phyloP scores from a whole-genome alignment of 2,113 vertebrate species.

The Oncorhynchus nerka region DNA sequence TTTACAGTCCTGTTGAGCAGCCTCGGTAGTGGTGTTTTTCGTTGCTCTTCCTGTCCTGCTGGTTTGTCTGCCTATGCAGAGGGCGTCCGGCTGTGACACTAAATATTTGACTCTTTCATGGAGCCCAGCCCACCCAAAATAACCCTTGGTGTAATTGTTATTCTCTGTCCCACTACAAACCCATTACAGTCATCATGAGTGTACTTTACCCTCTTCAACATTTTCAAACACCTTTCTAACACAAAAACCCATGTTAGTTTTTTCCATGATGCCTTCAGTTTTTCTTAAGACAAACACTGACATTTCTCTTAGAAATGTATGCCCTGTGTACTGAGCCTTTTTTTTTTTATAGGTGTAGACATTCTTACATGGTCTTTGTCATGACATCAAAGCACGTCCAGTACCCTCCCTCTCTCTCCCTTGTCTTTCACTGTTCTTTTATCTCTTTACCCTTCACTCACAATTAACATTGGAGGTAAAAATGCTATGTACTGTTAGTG shows the following conservation, averaged over 20 bases:
- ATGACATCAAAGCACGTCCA: not conserved
- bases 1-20: slow-evolving; percentile 15
- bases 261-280: not conserved
- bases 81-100: not conserved
- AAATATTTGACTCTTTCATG: slow-evolving; percentile 23
- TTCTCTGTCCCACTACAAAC: not conserved
- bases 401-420: not conserved
- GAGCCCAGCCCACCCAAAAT: not conserved
- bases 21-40: slow-evolving; percentile 23
- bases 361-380: too few relatives aligned
- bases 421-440: not conserved
- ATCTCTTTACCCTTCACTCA: not conserved
- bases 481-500: too few relatives aligned
- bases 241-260: not conserved
- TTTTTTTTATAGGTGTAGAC: too few relatives aligned
- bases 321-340: too few relatives aligned
- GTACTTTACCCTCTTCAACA: too few relatives aligned
- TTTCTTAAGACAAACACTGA: not conserved
- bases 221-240: too few relatives aligned
- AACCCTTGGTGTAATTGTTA: not conserved
- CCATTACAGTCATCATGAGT: too few relatives aligned
- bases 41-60: slow-evolving; percentile 23
- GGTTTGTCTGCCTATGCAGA: not conserved
- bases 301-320: too few relatives aligned
- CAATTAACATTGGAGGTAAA: too few relatives aligned